Evolutionary conservation across 2,113 vertebrate genomes (phyloP).

Genomic region (Sander vitreus): DNA sequence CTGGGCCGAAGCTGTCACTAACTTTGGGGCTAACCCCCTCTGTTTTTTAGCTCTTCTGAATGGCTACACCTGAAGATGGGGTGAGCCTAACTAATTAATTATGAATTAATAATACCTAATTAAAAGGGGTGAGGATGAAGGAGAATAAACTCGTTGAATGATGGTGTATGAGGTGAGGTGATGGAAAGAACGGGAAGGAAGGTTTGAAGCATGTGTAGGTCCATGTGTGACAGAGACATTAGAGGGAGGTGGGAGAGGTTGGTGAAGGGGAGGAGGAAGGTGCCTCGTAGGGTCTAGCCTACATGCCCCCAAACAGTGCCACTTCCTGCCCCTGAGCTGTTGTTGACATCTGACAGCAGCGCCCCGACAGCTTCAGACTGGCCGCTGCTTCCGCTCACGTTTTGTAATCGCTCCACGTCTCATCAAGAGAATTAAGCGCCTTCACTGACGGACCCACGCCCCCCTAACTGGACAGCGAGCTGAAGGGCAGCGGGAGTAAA

Average conservation of each 20-base stretch:
- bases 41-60: neutral
- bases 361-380: conserved; percentile 48
- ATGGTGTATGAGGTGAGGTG: neutral
- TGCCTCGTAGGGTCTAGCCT: conserved; percentile 41
- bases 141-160: neutral
- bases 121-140: neutral
- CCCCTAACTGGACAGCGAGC: neutral
- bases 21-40: no score
- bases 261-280: conserved; percentile 43
- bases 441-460: conserved; percentile 8
- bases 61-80: neutral
- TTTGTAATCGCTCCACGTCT: conserved; percentile 70
- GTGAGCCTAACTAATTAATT: neutral
- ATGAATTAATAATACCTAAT: no score
- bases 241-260: conserved; percentile 65
- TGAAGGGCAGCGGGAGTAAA: neutral
- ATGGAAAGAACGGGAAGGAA: neutral
- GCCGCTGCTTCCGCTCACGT: conserved; percentile 67
- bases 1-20: no score
- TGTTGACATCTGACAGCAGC: conserved; percentile 79
- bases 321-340: conserved; percentile 84
- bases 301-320: conserved; percentile 77
- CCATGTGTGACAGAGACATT: conserved; percentile 12
- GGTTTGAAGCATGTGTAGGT: neutral
- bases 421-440: conserved; percentile 67